Percentiles rank a stretch among this genome's conserved stretches.
phyloP scores from a whole-genome alignment of 2,113 vertebrate species.

The Mobula hypostoma region DNA sequence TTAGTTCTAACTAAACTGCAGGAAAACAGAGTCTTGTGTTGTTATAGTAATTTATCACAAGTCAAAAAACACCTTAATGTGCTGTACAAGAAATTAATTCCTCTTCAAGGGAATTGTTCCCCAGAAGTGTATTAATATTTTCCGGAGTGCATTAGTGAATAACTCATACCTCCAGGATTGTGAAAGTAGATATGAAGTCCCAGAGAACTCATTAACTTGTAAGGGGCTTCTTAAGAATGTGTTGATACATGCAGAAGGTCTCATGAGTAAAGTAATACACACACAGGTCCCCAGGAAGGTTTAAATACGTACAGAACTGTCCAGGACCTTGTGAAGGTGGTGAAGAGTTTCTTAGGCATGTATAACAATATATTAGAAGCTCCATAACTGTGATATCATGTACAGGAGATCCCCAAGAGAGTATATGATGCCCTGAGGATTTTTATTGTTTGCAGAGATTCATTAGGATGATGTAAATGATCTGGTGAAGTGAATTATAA shows the following conservation, averaged over 20 bases:
- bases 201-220: not conserved
- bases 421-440: not conserved
- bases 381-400: not conserved
- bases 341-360: not conserved
- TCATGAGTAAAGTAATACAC: not conserved
- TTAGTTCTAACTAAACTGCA: not conserved
- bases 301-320: not conserved
- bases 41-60: not conserved
- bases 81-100: not conserved
- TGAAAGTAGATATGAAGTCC: not conserved
- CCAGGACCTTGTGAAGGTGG: not conserved
- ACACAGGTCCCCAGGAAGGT: not conserved
- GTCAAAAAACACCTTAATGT: not conserved
- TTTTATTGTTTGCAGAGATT: not conserved
- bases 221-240: not conserved
- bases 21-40: not conserved
- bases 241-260: not conserved
- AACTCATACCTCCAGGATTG: not conserved
- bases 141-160: too few relatives aligned
- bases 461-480: not conserved
- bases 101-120: slow-evolving; percentile 10
- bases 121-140: not conserved
- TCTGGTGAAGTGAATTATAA: not conserved
- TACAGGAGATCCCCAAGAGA: not conserved
- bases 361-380: not conserved